Base-by-base conservation (phyloP, 1,140 invertebrate species). In the Nasonia vitripennis region DNA sequence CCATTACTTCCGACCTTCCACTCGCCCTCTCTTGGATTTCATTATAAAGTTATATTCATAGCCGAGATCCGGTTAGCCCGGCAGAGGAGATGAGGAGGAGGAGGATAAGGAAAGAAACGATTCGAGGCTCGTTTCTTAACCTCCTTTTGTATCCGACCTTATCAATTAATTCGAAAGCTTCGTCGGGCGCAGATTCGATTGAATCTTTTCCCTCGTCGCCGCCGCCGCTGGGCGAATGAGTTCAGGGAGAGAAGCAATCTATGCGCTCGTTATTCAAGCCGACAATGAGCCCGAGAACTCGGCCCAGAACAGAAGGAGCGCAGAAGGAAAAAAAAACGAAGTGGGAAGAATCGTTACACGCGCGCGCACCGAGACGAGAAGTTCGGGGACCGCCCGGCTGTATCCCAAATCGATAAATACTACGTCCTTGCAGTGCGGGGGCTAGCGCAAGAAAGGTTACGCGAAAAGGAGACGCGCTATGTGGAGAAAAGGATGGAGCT, bases 181-280 rank as follows among this genome's bases (percentile, higher is more conserved):
- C 12, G 68, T 51, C 20, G 41, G 5, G 79, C 27, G 55, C 62
- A 27, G 85, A 37, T 73, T 73, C 67, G 68, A 86, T 83, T 74
- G 75, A 78, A 79, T 81, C 41, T 75, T 71, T 48, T 67, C 74
- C 23, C 51, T 75, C 41, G 62, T 34, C 82, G 27, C 31, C 23
- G 62, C 51, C 82, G 27, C 31, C 23, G n/a, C 37, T 34, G 45
- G n/a, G 27, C n/a, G 51, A 17, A 23, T 5, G 17, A 34, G 51
- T n/a, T n/a, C 14, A 68, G 51, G 27, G 77, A 45, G 27, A 86
- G 79, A 81, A 79, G 81, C 81, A 83, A 82, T 86, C 85, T 78
- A 55, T 68, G 85, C 85, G 74, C 85, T 79, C 85, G 85, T 86
- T 86, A 86, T 86, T 86, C 80, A 83, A 79, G n/a, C 41, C 81